phyloP scores from a whole-genome alignment of 2,797 vertebrate species.

The Acipenser oxyrinchus region DNA sequence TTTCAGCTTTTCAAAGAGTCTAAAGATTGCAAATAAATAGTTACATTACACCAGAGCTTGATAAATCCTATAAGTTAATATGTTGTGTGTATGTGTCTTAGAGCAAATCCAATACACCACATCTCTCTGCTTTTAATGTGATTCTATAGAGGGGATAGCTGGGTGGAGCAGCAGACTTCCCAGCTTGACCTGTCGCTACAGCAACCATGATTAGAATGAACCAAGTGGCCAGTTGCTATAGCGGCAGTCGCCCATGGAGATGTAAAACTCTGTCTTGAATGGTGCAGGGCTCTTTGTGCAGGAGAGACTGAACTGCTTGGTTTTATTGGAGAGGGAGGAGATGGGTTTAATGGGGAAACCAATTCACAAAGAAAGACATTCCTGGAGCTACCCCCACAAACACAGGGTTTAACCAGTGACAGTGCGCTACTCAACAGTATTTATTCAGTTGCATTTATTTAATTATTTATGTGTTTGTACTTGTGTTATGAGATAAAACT shows the following conservation, averaged over 20 bases:
- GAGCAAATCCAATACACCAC: neutral
- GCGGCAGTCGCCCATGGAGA: slow-evolving; percentile 60
- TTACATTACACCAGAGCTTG: too few relatives aligned
- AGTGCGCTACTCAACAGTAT: too few relatives aligned
- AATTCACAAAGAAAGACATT: neutral
- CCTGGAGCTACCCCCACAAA: too few relatives aligned
- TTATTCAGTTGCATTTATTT: neutral
- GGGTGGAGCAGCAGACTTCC: slow-evolving; percentile 8
- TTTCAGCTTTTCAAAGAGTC: too few relatives aligned
- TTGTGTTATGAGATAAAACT: too few relatives aligned
- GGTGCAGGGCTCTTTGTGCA: slow-evolving; percentile 13
- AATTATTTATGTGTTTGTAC: neutral
- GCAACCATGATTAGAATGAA: slow-evolving; percentile 55
- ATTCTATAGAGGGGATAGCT: slow-evolving; percentile 28
- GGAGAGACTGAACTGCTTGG: neutral
- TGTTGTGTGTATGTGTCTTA: too few relatives aligned
- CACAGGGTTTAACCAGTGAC: too few relatives aligned
- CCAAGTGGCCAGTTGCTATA: slow-evolving; percentile 58
- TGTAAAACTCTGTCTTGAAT: slow-evolving; percentile 60
- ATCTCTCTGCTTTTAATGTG: slow-evolving; percentile 6
- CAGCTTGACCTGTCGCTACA: slow-evolving; percentile 46
- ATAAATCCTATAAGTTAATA: too few relatives aligned
- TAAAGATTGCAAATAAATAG: too few relatives aligned
- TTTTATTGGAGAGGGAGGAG: neutral
- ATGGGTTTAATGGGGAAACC: neutral